These are phyloP conservation scores for Cichlasoma orientale DNA, from an alignment of 2,797 vertebrate genomes.

Conservation along the genomic window DNA sequence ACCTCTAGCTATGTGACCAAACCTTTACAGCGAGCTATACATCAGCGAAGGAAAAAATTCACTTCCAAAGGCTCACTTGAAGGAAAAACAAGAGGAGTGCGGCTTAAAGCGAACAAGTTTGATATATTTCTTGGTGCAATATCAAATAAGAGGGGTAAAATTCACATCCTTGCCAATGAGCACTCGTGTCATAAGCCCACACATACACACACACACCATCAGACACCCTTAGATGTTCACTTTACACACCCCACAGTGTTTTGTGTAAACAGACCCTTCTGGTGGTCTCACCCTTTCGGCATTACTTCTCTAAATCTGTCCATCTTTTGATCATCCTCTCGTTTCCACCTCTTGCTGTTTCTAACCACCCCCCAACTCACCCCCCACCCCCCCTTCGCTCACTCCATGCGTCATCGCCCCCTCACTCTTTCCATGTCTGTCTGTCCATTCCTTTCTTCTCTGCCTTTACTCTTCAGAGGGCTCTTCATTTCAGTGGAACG, in stretches of 20 bases:
- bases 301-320: slow-evolving; percentile 31
- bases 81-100: not conserved
- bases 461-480: slow-evolving; percentile 69
- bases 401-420: slow-evolving; percentile 22
- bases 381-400: not conserved
- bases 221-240: not conserved
- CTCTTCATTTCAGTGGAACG: slow-evolving; percentile 74
- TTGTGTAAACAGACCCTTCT: slow-evolving; percentile 35
- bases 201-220: not conserved
- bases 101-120: slow-evolving; percentile 9
- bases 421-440: slow-evolving; percentile 23
- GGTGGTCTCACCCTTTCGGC: slow-evolving; percentile 13
- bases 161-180: not conserved
- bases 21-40: slow-evolving; percentile 12
- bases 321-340: slow-evolving; percentile 34
- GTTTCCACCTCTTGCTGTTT: slow-evolving; percentile 6
- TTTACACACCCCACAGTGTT: slow-evolving; percentile 13
- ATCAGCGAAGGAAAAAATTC: not conserved
- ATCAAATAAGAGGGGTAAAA: slow-evolving; percentile 18
- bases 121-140: slow-evolving; percentile 17
- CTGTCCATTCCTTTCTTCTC: slow-evolving; percentile 61
- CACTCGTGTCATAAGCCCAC: not conserved
- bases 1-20: slow-evolving; percentile 48
- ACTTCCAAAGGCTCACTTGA: not conserved
- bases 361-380: not conserved